Evolutionary conservation across 2,888 invertebrate species (phyloP).

Genomic region (Zygaena filipendulae): DNA sequence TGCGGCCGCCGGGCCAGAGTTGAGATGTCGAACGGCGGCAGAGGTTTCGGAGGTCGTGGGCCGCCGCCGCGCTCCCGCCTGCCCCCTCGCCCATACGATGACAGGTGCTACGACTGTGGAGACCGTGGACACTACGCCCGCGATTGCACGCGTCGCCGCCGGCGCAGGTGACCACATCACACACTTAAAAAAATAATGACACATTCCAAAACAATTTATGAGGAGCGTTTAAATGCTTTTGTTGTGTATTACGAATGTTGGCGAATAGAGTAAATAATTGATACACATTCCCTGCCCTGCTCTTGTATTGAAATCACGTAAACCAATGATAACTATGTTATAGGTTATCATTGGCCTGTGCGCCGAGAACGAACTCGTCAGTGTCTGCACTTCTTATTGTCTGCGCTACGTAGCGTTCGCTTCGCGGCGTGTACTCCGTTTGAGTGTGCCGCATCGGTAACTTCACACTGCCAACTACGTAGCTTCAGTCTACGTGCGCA

Average conservation of each 20-base stretch:
- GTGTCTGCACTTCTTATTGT: slow-evolving; percentile 68
- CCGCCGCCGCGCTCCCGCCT: slow-evolving; percentile 68
- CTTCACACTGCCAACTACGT: slow-evolving; percentile 62
- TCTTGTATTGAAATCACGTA: too few species aligned
- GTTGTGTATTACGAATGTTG: too few species aligned
- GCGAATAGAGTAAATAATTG: too few species aligned
- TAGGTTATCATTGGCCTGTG: slow-evolving; percentile 70
- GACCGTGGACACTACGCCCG: slow-evolving; percentile 94
- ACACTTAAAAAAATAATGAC: too few species aligned
- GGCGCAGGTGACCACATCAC: slow-evolving; percentile 58
- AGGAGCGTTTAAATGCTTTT: too few species aligned
- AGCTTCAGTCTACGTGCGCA: slow-evolving; percentile 60
- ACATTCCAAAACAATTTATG: too few species aligned
- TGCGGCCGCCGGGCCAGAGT: slow-evolving; percentile 92
- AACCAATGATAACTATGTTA: slow-evolving; percentile 70
- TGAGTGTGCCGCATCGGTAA: slow-evolving; percentile 58
- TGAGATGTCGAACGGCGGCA: slow-evolving; percentile 91
- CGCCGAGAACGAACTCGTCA: slow-evolving; percentile 65
- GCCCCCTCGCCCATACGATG: slow-evolving; percentile 89
- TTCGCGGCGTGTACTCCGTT: slow-evolving; percentile 59
- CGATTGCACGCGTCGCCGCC: slow-evolving; percentile 83
- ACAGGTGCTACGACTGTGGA: slow-evolving; percentile 95
- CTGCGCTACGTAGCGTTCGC: slow-evolving; percentile 68
- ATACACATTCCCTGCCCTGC: too few species aligned
- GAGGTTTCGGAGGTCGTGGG: slow-evolving; percentile 64